Base-by-base conservation (phyloP, 2,888 invertebrate genomes). In the Idaea straminata region DNA sequence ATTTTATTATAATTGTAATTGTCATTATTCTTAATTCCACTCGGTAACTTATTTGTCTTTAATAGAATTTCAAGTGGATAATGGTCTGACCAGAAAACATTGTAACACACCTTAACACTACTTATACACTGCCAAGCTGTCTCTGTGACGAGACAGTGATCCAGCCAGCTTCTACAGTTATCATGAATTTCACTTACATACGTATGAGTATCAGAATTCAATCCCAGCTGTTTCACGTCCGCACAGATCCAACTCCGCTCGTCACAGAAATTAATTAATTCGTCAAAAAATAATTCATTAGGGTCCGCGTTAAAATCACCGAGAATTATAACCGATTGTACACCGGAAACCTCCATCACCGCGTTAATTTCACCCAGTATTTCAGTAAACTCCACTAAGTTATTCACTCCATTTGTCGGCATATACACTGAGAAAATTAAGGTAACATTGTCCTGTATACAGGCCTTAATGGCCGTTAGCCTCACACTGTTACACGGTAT, bases 341-440 rank as follows among this genome's bases (percentile, higher is more conserved):
- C n/a, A 16, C 34, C 35, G 35, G 58, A 57, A 15, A n/a, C 47
- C 35, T 47, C 65, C 15, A 65, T 59, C 3, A 65, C 34, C 2
- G 65, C 65, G 59, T 38, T 62, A 5, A 62, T 62, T 25, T 65
- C 65, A 57, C 65, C 47, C 1, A 65, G 59, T 15, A 36, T 35
- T 7, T 75, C 69, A 0, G 71, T 74, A 65, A 74, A 76, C 57
- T 72, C 70, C 0, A 60, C 34, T 7, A 77, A 25, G 59, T 77
- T 73, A 4, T 75, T 72, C 15, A 6, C 16, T 5, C 57, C 25
- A 34, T 74, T 70, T 0, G 72, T 75, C 0, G 76, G 77, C 76
- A 78, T 75, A 47, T 77, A 78, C 5, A 74, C 73, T 35, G 64
- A 66, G 4, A 74, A 62, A 5, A 77, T 62, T 58, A 76, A 6